These are phyloP conservation scores for Onychorhynchus coronatus DNA, from an alignment of 2,113 vertebrate species.

Conservation along the genomic window DNA sequence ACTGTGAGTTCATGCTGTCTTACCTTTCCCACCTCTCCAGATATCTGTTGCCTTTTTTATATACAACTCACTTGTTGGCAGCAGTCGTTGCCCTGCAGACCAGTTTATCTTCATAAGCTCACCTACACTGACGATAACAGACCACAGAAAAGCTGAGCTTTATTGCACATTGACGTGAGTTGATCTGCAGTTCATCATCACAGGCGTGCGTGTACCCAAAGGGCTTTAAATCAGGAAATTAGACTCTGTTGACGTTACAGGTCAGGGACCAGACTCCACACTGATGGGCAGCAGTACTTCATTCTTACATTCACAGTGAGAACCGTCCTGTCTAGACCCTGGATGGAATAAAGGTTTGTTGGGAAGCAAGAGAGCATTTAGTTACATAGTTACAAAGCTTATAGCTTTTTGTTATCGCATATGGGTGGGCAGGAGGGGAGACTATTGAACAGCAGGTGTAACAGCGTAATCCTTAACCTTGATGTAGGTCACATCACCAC, in stretches of 20 bases:
- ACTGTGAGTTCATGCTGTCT: not conserved
- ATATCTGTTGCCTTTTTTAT: not conserved
- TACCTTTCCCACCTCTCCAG: not conserved
- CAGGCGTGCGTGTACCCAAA: accelerated
- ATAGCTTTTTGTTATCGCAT: not conserved
- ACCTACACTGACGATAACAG: accelerated
- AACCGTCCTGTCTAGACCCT: not conserved
- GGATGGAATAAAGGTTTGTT: not conserved
- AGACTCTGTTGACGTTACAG: not conserved
- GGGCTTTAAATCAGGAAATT: not conserved
- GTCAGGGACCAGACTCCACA: not conserved
- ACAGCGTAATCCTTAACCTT: not conserved
- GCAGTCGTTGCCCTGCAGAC: not conserved
- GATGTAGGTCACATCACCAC: not conserved
- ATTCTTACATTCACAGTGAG: not conserved
- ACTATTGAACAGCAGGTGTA: not conserved
- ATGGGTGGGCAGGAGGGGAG: not conserved
- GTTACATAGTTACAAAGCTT: not conserved
- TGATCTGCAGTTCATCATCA: not conserved
- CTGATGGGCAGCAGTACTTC: not conserved
- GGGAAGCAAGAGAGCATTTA: not conserved
- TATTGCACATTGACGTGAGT: accelerated
- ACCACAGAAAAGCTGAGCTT: not conserved
- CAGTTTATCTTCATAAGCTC: not conserved
- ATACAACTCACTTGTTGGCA: not conserved